A percentile compares a stretch with the other conserved stretches of the same genome.
Conservation (phyloP, 2,113 vertebrate genomes). For the Erythrocercus mccallii region DNA sequence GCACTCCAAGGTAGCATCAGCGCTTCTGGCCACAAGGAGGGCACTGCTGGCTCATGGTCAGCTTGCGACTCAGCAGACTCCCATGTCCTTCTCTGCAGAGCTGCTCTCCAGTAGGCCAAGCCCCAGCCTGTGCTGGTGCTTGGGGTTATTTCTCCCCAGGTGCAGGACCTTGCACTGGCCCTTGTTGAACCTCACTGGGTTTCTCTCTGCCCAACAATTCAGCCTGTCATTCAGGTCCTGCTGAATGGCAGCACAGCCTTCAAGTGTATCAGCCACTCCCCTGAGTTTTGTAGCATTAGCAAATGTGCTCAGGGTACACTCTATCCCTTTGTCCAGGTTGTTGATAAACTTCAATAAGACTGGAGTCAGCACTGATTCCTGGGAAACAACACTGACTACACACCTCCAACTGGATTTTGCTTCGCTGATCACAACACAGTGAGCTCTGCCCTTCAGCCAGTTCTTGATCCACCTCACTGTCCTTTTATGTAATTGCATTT, state of each 20-base stretch:
- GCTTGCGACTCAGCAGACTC: accelerated
- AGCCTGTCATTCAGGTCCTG: not conserved
- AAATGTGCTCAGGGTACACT: not conserved
- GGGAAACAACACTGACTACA: not conserved
- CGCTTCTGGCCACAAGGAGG: not conserved
- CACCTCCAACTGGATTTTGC: not conserved
- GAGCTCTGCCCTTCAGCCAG: not conserved
- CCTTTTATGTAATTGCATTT: not conserved
- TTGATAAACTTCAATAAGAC: not conserved
- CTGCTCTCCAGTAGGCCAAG: not conserved
- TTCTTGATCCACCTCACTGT: not conserved
- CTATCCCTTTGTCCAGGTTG: not conserved
- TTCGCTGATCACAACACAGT: not conserved
- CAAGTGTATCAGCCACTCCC: too few species aligned
- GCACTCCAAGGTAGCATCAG: accelerated
- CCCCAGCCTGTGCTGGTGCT: not conserved
- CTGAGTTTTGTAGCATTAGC: accelerated
- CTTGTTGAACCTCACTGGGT: not conserved
- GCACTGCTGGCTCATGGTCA: not conserved
- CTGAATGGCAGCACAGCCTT: not conserved
- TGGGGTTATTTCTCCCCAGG: not conserved
- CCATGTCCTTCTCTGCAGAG: not conserved
- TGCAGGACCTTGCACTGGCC: not conserved
- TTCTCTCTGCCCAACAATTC: not conserved
- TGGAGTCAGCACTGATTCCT: not conserved